These are phyloP conservation scores for Tenrec ecaudatus DNA, from an alignment of 2,113 vertebrate genomes.

Conservation along the genomic window DNA sequence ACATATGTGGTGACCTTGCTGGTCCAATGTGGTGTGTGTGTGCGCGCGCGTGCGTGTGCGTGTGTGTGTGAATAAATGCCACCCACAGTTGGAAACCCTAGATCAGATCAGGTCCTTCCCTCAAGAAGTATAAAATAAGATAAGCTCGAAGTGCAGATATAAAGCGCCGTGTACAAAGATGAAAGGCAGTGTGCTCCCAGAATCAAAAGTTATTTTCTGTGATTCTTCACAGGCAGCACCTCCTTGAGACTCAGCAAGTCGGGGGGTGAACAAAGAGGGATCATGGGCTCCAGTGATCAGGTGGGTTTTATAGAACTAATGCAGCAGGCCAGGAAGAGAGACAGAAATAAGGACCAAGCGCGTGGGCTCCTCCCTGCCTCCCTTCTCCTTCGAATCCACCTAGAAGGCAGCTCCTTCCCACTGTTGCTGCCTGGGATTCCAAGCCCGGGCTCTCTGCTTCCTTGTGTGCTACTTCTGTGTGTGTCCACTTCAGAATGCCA, in stretches of 20 bases:
- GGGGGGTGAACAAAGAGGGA: background rate
- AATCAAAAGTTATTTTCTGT: background rate
- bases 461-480: background rate
- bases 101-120: constrained; percentile 53
- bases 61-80: constrained; percentile 24
- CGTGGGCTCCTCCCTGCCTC: background rate
- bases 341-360: background rate
- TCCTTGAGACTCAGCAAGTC: background rate
- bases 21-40: no score
- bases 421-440: constrained; percentile 9
- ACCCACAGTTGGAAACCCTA: constrained; percentile 53
- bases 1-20: background rate
- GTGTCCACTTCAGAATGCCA: background rate
- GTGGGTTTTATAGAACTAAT: background rate
- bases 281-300: background rate
- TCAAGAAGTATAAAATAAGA: constrained; percentile 40
- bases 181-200: background rate
- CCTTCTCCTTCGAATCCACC: background rate
- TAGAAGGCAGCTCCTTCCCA: background rate
- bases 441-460: background rate
- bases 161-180: background rate
- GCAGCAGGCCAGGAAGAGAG: constrained; percentile 55
- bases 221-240: background rate
- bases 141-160: background rate
- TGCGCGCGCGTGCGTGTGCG: constrained; percentile 15